phyloP scores from a whole-genome alignment of 2,888 invertebrate species.

The Euphydryas editha region DNA sequence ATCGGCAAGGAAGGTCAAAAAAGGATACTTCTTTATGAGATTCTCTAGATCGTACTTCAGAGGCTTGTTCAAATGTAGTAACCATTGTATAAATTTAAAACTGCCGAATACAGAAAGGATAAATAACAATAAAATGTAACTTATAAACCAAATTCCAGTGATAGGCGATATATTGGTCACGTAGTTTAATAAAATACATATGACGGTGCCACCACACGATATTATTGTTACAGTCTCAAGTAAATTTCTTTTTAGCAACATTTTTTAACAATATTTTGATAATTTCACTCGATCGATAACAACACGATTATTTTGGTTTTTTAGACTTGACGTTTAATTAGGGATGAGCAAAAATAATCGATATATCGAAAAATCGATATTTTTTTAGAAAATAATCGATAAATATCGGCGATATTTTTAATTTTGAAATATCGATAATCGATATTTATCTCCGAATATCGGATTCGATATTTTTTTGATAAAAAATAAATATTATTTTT shows the following conservation, averaged over 20 bases:
- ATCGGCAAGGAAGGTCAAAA: constrained; percentile 51
- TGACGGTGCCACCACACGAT: constrained; percentile 60
- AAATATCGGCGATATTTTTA: too few species aligned
- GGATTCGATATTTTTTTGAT: too few species aligned
- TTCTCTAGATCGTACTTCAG: constrained; percentile 70
- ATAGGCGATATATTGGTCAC: constrained; percentile 72
- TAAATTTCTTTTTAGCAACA: constrained; percentile 69
- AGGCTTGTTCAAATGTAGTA: constrained; percentile 80
- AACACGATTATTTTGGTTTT: background rate
- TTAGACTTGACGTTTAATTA: too few species aligned
- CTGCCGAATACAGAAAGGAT: constrained; percentile 73
- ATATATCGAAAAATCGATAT: too few species aligned
- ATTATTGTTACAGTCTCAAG: constrained; percentile 63
- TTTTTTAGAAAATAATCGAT: too few species aligned
- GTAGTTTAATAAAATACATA: constrained; percentile 65
- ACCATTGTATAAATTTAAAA: constrained; percentile 80
- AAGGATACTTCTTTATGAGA: constrained; percentile 59
- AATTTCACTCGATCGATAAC: background rate
- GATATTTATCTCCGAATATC: too few species aligned
- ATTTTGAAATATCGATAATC: too few species aligned
- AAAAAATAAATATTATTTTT: too few species aligned
- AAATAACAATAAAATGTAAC: constrained; percentile 70
- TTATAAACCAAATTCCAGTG: constrained; percentile 71
- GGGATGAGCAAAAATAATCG: too few species aligned
- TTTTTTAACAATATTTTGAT: constrained; percentile 42